Evolutionary conservation across 1,140 invertebrate genomes (phyloP), one percentile per base, ranked within the genome.

Genomic region (Caenorhabditis tropicalis): DNA sequence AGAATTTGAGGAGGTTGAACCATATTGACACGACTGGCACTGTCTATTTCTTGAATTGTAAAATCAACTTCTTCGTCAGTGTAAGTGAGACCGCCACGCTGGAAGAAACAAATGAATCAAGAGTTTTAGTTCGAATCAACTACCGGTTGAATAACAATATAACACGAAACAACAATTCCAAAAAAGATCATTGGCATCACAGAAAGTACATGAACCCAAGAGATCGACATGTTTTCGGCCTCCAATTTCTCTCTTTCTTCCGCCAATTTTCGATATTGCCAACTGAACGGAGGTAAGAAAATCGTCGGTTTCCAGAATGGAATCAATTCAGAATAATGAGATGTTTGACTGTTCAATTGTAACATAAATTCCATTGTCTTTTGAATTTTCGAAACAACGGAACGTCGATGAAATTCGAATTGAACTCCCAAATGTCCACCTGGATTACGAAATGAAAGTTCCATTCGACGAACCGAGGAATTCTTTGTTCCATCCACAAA

Each of bases 61-160:
- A 74, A 74, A n/a, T 74, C 65, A 0, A 74, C n/a, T 46, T 74
- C 65, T 24, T 74, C 65, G 65, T 74, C 65, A 9, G 65, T 74
- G 36, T 74, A 74, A 9, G 65, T 74, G 6, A 74, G n/a, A 43
- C 65, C 65, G 19, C 65, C 65, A 24, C 65, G 65, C 65, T 74
- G 65, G 36, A 65, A 36, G 10, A 29, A 53, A n/a, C n/a, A n/a
- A n/a, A n/a, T n/a, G n/a, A 43, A 43, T 43, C 39, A 43, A 6
- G 39, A 6, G 39, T 5, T 43, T 43, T n/a, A n/a, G n/a, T 46
- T 46, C 4, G 16, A 51, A n/a, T 27, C 10, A 27, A 65, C 58
- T 19, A 1, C 65, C 36, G 65, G 65, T 31, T 74, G 65, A 74
- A 74, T 43, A 24, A 74, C 65, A 39, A 74, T 46, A 43, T 74